Conservation (phyloP, 2,113 vertebrate genomes). For the Eonycteris spelaea region DNA sequence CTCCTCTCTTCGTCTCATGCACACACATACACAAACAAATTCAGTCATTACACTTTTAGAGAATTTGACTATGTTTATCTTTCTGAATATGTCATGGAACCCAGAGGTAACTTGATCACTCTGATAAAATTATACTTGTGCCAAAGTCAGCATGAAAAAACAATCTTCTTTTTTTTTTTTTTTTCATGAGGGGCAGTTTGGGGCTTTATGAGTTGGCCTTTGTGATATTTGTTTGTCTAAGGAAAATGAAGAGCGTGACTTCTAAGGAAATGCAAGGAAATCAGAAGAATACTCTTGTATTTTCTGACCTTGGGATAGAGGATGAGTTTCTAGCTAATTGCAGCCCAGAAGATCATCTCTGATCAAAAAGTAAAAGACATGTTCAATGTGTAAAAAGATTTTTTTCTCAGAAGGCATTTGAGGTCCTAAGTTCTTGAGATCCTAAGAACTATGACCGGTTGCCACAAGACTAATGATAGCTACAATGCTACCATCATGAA, state of each 20-base stretch:
- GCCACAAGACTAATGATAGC: not conserved
- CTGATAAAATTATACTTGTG: not conserved
- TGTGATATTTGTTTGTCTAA: not conserved
- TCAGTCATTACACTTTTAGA: not conserved
- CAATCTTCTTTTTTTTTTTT: not conserved
- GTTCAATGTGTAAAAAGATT: not conserved
- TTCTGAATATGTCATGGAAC: not conserved
- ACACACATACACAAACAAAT: not conserved
- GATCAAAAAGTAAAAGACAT: not conserved
- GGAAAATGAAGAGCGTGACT: not conserved
- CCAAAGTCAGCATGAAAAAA: not conserved
- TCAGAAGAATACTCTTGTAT: not conserved
- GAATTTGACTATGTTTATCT: not conserved
- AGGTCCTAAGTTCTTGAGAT: not conserved
- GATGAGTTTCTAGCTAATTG: not conserved
- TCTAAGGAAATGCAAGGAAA: not conserved
- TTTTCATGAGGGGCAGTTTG: not conserved
- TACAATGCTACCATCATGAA: not conserved
- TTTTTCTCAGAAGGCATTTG: not conserved
- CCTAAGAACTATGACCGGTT: not conserved
- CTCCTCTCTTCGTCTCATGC: too few relatives aligned
- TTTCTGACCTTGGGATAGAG: not conserved
- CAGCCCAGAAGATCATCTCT: not conserved
- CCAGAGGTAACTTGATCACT: not conserved
- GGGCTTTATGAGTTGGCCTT: not conserved